These are phyloP conservation scores for Porites rus DNA, from an alignment of 92 coral and sea anemone genomes.

Conservation along the genomic window DNA sequence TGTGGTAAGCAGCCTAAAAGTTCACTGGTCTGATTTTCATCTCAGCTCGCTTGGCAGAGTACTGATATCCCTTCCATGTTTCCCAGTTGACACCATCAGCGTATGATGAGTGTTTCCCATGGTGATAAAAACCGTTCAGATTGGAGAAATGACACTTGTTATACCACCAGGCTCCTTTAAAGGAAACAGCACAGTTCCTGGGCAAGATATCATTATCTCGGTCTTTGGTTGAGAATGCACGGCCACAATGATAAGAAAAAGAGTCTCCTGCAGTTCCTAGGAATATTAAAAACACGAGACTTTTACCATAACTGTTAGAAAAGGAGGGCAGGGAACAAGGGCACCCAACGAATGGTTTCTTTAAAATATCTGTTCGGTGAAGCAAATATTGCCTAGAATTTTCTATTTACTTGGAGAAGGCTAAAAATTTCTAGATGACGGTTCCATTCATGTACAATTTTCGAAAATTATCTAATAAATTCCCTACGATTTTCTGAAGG, in stretches of 20 bases:
- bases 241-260: neutral
- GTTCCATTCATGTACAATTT: too few relatives aligned
- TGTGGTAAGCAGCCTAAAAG: neutral
- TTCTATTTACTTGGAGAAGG: too few relatives aligned
- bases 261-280: slow-evolving; percentile 43
- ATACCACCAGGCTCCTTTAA: slow-evolving; percentile 55
- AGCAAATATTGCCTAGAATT: too few relatives aligned
- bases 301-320: too few relatives aligned
- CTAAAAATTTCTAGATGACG: too few relatives aligned
- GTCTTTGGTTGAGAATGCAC: slow-evolving; percentile 42
- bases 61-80: slow-evolving; percentile 32
- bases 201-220: slow-evolving; percentile 16
- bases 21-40: slow-evolving; percentile 46
- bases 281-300: neutral
- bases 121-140: slow-evolving; percentile 42
- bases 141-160: slow-evolving; percentile 17
- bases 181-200: slow-evolving; percentile 18
- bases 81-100: slow-evolving; percentile 57
- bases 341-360: too few relatives aligned
- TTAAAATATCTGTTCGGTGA: too few relatives aligned
- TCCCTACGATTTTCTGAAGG: too few relatives aligned
- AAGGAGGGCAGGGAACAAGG: too few relatives aligned
- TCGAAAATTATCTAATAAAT: too few relatives aligned
- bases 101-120: slow-evolving; percentile 17
- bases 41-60: slow-evolving; percentile 57